Percentiles rank a stretch among this genome's conserved stretches.
phyloP scores from a whole-genome alignment of 1,140 invertebrate genomes.

The Dinothrombium tinctorium region DNA sequence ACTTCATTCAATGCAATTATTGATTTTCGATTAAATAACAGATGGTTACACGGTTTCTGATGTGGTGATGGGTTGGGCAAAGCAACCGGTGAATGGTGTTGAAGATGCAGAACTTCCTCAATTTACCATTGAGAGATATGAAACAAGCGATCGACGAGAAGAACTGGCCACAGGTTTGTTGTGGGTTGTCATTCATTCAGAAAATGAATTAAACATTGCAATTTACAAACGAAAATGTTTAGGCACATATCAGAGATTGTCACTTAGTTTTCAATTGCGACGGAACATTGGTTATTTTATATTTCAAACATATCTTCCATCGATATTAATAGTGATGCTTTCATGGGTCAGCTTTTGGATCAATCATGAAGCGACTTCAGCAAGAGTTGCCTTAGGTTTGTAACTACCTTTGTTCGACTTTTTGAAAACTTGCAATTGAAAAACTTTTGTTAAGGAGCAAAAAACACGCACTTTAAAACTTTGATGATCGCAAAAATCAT shows the following conservation, averaged over 20 bases:
- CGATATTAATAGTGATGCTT: constrained; percentile 55
- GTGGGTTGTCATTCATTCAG: background rate
- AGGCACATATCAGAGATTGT: constrained; percentile 60
- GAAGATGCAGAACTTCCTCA: constrained; percentile 82
- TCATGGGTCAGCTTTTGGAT: constrained; percentile 78
- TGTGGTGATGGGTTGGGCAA: constrained; percentile 87
- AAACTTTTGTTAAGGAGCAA: too few species aligned
- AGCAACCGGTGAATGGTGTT: constrained; percentile 65
- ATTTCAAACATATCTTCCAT: constrained; percentile 56
- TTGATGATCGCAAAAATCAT: too few species aligned
- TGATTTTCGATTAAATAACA: too few species aligned
- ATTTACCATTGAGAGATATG: constrained; percentile 78
- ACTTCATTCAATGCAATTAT: too few species aligned
- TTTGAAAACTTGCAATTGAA: too few species aligned
- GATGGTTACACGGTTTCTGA: constrained; percentile 91
- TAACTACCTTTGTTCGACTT: too few species aligned
- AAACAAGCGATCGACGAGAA: constrained; percentile 71
- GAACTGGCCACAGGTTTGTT: constrained; percentile 43
- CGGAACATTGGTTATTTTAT: constrained; percentile 58
- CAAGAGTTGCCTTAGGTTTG: constrained; percentile 48
- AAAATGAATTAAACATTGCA: constrained; percentile 2
- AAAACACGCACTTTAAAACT: too few species aligned
- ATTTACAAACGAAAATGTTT: too few species aligned
- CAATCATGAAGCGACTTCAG: constrained; percentile 45
- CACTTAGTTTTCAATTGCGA: constrained; percentile 53